Evolutionary conservation across 2,797 vertebrate species (phyloP).

Genomic region (Moxostoma hubbsi): DNA sequence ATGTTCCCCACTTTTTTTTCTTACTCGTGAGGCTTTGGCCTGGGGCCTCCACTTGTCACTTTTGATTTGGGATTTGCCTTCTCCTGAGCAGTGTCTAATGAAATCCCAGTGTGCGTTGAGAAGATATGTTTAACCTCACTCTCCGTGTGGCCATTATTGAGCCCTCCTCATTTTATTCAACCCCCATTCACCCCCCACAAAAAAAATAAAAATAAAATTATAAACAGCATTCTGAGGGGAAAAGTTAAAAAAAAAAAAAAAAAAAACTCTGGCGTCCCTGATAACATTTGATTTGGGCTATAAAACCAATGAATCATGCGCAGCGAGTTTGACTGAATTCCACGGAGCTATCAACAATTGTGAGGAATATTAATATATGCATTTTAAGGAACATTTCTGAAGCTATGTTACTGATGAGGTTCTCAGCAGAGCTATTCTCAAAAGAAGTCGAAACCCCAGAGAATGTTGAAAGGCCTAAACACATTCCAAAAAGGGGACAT

Average conservation of each 20-base stretch:
- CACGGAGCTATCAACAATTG: constrained; percentile 23
- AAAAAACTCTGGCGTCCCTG: constrained; percentile 33
- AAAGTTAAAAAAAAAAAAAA: constrained; percentile 27
- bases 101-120: constrained; percentile 37
- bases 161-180: too few species aligned
- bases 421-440: constrained; percentile 15
- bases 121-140: constrained; percentile 19
- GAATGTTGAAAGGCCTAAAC: constrained; percentile 41
- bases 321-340: constrained; percentile 31
- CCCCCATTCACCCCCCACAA: not conserved
- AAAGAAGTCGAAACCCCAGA: constrained; percentile 20
- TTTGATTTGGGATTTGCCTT: constrained; percentile 47
- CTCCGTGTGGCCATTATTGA: constrained; percentile 23
- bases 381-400: constrained; percentile 1
- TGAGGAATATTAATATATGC: constrained; percentile 32
- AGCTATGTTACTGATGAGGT: constrained; percentile 16
- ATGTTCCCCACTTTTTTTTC: constrained; percentile 45
- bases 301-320: constrained; percentile 40
- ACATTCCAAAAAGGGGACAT: constrained; percentile 29
- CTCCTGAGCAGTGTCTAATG: constrained; percentile 47
- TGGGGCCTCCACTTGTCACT: constrained; percentile 35
- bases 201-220: constrained; percentile 19
- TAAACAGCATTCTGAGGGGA: not conserved
- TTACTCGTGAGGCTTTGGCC: constrained; percentile 46
- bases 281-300: constrained; percentile 29